Percentiles rank a stretch among this genome's conserved stretches.
These are phyloP conservation scores for Ascaphus truei DNA, from an alignment of 2,113 vertebrate species.

Conservation along the genomic window DNA sequence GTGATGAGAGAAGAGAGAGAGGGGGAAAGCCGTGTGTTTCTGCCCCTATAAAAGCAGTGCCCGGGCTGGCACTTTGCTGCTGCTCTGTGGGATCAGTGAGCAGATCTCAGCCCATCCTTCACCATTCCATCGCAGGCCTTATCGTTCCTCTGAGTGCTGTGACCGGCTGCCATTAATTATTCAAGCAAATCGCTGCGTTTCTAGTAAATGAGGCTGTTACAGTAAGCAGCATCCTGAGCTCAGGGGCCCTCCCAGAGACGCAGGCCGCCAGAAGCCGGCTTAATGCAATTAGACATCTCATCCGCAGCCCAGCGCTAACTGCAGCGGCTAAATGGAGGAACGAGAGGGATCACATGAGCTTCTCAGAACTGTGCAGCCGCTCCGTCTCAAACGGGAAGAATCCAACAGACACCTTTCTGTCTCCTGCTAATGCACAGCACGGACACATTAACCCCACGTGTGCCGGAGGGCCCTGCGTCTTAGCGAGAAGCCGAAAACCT, in stretches of 20 bases:
- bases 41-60: neutral
- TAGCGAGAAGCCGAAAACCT: no score
- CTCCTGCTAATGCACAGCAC: neutral
- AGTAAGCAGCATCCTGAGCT: constrained; percentile 34
- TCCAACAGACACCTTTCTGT: neutral
- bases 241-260: neutral
- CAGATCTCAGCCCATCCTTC: neutral
- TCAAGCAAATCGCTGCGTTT: constrained; percentile 48
- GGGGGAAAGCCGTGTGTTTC: neutral
- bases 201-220: constrained; percentile 46
- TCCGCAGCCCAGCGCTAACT: neutral
- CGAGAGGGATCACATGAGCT: neutral
- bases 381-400: neutral
- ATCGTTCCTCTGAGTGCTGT: neutral
- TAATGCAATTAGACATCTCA: constrained; percentile 4
- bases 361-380: neutral
- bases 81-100: neutral
- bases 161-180: constrained; percentile 48
- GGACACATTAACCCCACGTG: neutral
- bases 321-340: neutral
- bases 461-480: neutral
- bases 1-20: no score
- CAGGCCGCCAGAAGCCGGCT: neutral
- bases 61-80: neutral
- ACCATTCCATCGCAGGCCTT: constrained; percentile 16